A percentile compares a stretch with the other conserved stretches of the same genome.
phyloP scores from a whole-genome alignment of 2,113 vertebrate genomes.

The Calypte anna region DNA sequence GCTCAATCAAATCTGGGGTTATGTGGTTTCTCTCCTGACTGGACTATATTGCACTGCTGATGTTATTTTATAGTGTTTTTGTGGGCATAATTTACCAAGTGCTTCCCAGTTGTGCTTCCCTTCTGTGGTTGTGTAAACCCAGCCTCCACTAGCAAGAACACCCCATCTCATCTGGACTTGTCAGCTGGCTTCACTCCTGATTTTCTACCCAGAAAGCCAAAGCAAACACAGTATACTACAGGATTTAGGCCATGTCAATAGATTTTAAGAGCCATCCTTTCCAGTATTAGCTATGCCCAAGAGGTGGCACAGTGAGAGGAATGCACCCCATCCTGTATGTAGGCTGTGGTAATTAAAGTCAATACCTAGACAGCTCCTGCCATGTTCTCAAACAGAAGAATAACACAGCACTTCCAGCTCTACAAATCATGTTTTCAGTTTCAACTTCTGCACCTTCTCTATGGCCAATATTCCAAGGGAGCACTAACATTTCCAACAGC shows the following conservation, averaged over 20 bases:
- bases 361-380: neutral
- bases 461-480: neutral
- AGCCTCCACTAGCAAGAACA: neutral
- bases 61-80: neutral
- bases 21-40: neutral
- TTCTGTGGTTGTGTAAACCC: neutral
- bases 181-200: neutral
- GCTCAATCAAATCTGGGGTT: neutral
- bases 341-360: neutral
- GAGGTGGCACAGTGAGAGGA: neutral
- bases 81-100: neutral
- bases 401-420: neutral
- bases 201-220: neutral
- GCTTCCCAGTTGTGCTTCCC: neutral
- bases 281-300: neutral
- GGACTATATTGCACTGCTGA: neutral
- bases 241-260: neutral
- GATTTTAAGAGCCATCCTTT: neutral
- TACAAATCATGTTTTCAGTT: neutral
- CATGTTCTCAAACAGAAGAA: neutral
- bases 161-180: neutral
- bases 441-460: neutral
- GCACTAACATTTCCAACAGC: neutral
- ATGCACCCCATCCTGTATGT: neutral
- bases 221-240: neutral